phyloP scores from a whole-genome alignment of 1,140 invertebrate genomes.

The Drosophila simulans region DNA sequence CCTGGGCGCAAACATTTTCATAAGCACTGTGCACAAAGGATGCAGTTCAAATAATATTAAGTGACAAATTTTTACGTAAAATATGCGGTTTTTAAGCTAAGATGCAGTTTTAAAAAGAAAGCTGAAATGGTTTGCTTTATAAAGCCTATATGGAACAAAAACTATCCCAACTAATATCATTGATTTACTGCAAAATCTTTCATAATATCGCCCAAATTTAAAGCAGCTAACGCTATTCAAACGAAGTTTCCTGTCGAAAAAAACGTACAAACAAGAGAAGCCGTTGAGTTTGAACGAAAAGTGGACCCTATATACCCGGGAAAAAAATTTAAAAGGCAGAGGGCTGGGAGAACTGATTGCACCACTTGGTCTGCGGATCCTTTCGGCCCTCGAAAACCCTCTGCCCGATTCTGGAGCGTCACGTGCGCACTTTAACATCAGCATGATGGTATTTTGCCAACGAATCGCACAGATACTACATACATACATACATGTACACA shows the following conservation, averaged over 20 bases:
- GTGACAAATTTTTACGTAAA: not conserved
- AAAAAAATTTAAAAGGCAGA: constrained; percentile 7
- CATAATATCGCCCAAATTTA: constrained; percentile 16
- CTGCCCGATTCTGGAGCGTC: constrained; percentile 47
- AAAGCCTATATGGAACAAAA: too few relatives aligned
- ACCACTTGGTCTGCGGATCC: constrained; percentile 42
- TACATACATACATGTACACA: not conserved
- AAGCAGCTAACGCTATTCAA: constrained; percentile 23
- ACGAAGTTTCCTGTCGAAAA: too few relatives aligned
- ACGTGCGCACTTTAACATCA: constrained; percentile 79
- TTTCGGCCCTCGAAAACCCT: constrained; percentile 5
- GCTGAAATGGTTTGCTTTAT: too few relatives aligned
- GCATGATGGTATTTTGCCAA: constrained; percentile 74
- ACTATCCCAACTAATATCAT: not conserved
- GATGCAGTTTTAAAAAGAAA: too few relatives aligned
- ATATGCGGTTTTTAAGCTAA: too few relatives aligned
- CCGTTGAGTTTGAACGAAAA: constrained; percentile 50
- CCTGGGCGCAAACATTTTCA: not conserved
- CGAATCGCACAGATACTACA: constrained; percentile 54
- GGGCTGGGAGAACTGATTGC: constrained; percentile 55
- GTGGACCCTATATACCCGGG: constrained; percentile 13
- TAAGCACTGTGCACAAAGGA: not conserved
- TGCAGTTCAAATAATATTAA: not conserved
- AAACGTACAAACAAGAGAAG: constrained; percentile 12
- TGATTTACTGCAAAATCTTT: constrained; percentile 8